Base-by-base conservation (phyloP, 37 sponge, comb jelly and placozoan genomes). In the Agelas oroides region DNA sequence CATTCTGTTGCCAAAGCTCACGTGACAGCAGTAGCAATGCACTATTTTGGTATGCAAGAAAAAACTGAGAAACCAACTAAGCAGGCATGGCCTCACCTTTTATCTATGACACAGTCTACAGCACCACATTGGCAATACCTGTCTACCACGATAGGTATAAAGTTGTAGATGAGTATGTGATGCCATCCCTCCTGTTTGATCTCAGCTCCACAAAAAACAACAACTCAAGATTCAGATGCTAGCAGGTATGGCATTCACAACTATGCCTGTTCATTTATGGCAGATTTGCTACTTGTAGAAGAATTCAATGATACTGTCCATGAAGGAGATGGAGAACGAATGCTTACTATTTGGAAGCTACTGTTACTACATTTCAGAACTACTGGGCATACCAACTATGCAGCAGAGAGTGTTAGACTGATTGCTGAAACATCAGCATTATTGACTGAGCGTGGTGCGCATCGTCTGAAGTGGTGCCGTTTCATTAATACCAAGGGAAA, bases 401-500 rank as follows among this genome's bases (percentile, higher is more conserved):
- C 53, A 20, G 30, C 32, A 23, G 78, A 65, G 38, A 78, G 53
- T 31, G 52, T 65, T 33, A 31, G 69, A 25, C 30, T 77, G 38
- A 65, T 35, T 19, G 32, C 34, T 59, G 24, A 57, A 28, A 1
- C 77, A 20, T 78, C 86, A 55, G 19, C 63, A 18, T 41, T 77
- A 13, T 8, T 46, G 46, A 46, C 46, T 46, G 46, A 46, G 46
- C 46, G 46, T 46, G 46, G 46, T 46, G 65, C 53, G n/a, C 31
- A 65, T 32, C 66, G 81, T 31, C 55, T 85, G 27, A 76, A 27
- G 56, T 85, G 86, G 86, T 38, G 53, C 37, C 27, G 86, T n/a
- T 85, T 84, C 73, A 41, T 77, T 20, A 85, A 85, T 59, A 85
- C 76, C 32, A 67, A 77, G 21, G 86, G 77, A 6, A 78, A 78